Percentiles rank a stretch among this genome's conserved stretches.
phyloP scores from a whole-genome alignment of 2,797 vertebrate genomes.

The Prionace glauca region DNA sequence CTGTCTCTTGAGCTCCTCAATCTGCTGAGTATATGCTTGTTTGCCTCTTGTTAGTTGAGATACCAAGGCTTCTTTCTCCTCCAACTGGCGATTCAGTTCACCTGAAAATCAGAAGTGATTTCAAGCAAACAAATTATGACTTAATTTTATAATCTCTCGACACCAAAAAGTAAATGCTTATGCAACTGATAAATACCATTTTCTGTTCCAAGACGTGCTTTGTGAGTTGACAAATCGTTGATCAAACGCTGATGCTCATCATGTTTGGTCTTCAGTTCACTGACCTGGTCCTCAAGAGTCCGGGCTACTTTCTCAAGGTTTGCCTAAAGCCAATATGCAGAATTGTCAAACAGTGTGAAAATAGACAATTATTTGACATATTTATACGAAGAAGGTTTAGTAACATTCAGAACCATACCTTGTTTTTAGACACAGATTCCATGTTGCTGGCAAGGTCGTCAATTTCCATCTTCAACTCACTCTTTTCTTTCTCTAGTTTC shows the following conservation, averaged over 20 bases:
- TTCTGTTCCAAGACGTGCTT: slow-evolving; percentile 62
- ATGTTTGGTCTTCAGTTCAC: slow-evolving; percentile 59
- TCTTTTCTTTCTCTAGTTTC: slow-evolving; percentile 76
- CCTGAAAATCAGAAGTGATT: slow-evolving; percentile 50
- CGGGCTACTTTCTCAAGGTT: slow-evolving; percentile 62
- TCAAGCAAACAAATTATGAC: background rate
- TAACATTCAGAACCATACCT: slow-evolving; percentile 47
- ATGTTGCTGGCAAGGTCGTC: slow-evolving; percentile 70
- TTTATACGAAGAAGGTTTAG: background rate
- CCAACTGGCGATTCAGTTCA: slow-evolving; percentile 70
- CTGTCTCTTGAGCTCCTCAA: slow-evolving; percentile 79
- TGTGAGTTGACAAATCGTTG: slow-evolving; percentile 58
- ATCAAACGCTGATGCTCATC: slow-evolving; percentile 61
- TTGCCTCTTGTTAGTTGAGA: slow-evolving; percentile 81
- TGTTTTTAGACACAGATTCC: slow-evolving; percentile 67
- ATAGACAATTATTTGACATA: background rate
- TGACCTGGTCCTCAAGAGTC: slow-evolving; percentile 64
- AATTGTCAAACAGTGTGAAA: no score
- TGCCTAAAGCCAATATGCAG: slow-evolving; percentile 49
- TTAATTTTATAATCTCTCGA: no score
- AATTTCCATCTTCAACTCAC: slow-evolving; percentile 70
- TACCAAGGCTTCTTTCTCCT: slow-evolving; percentile 78
- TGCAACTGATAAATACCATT: slow-evolving; percentile 50
- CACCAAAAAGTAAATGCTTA: background rate
- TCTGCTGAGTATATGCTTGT: slow-evolving; percentile 74